Base-by-base conservation (phyloP, 53 echinoderm and acorn worm species). In the Luidia sarsii region DNA sequence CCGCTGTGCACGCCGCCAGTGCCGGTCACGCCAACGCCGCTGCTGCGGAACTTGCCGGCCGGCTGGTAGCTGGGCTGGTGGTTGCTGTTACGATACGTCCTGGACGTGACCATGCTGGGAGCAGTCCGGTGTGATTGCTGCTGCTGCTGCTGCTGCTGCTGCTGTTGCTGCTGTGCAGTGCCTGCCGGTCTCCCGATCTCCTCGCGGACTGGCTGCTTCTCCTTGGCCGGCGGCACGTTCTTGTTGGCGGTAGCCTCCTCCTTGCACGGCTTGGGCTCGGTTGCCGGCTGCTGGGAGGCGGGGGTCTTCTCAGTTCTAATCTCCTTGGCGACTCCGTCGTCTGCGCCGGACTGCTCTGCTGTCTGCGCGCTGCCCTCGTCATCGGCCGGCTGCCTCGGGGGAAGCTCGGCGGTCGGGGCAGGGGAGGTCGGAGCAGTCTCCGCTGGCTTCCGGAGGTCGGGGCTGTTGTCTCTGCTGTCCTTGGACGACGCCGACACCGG, bases 401-500 rank as follows among this genome's bases (percentile, higher is more conserved):
- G 5, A 2, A 70, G 13, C 31, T 71, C 36, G 31, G 63, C 60
- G 8, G 62, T 14, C 3, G 64, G 38, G 9, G 35, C 11, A 7
- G 11, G 41, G 6, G 41, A 41, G 41, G 11, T 41, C 7, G 32
- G 8, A 64, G 35, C n/a, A 64, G 18, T 64, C 0, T 59, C 61
- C 7, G 19, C 15, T 28, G 77, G 59, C 23, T 77, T 59, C 15
- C 10, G 77, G 0, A 48, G 77, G 31, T 77, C 77, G 23, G 62
- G 60, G 27, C 45, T 61, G 32, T 77, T 77, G 60, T 77, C 77
- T 31, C 67, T 61, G 30, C 64, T 86, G 21, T 92, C 95, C 29
- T 92, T 95, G 33, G 95, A 95, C 10, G 95, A 95, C 6, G 81
- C 87, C 31, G 93, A 92, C 35, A 86, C 87, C 46, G 82, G 89